Percentiles rank a stretch among this genome's conserved stretches.
phyloP scores from a whole-genome alignment of 2,888 invertebrate genomes.

The Gryllus longicercus region DNA sequence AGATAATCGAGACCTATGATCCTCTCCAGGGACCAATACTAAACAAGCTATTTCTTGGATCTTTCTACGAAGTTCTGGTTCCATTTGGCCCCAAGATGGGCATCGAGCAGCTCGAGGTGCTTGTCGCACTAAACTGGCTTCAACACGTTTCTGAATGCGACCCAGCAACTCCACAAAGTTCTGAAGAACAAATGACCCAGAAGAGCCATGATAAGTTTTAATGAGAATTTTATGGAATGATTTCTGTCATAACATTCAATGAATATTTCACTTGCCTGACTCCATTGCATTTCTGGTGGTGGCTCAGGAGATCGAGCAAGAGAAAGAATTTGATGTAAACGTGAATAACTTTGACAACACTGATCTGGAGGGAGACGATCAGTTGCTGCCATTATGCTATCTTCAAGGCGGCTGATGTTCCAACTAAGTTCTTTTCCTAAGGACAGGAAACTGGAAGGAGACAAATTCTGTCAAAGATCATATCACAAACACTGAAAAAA shows the following conservation, averaged over 20 bases:
- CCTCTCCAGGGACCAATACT: constrained; percentile 47
- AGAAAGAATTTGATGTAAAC: constrained; percentile 46
- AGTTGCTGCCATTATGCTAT: constrained; percentile 73
- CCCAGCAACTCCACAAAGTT: constrained; percentile 58
- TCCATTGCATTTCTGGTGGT: constrained; percentile 43
- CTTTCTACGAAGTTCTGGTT: constrained; percentile 57
- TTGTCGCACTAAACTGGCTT: constrained; percentile 68
- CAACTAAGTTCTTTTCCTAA: constrained; percentile 69
- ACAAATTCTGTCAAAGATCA: constrained; percentile 1
- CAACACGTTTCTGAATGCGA: constrained; percentile 63
- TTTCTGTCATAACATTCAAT: no score
- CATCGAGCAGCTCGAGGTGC: constrained; percentile 63
- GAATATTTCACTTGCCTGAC: constrained; percentile 40
- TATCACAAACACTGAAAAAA: background rate
- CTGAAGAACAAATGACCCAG: constrained; percentile 39
- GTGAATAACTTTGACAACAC: constrained; percentile 73
- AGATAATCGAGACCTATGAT: constrained; percentile 26
- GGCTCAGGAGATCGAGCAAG: constrained; percentile 40
- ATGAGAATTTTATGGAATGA: no score
- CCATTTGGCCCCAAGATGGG: constrained; percentile 63
- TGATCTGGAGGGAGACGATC: constrained; percentile 77
- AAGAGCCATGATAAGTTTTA: no score
- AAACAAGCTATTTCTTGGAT: constrained; percentile 63
- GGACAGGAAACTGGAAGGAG: constrained; percentile 53
- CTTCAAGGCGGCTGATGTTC: constrained; percentile 72